phyloP scores from a whole-genome alignment of 2,888 invertebrate species.

The Arge pagana region DNA sequence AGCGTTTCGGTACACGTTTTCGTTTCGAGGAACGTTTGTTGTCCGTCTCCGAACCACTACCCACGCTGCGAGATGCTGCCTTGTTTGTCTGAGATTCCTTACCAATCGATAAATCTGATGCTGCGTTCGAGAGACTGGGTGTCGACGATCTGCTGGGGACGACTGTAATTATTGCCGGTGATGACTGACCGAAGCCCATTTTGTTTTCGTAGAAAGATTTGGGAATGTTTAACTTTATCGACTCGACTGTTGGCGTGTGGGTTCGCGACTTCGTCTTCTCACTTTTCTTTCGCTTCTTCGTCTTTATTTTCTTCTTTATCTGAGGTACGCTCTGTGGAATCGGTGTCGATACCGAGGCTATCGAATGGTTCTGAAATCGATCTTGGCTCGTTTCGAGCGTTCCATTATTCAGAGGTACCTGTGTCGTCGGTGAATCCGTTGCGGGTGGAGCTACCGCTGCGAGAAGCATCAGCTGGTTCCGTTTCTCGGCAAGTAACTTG shows the following conservation, averaged over 20 bases:
- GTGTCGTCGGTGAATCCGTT: constrained; percentile 27
- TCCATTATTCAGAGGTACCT: constrained; percentile 51
- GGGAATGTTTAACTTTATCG: constrained; percentile 68
- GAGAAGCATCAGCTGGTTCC: constrained; percentile 68
- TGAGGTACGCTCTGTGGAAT: constrained; percentile 45
- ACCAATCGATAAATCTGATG: constrained; percentile 18
- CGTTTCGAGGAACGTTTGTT: constrained; percentile 78
- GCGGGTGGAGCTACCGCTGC: constrained; percentile 66
- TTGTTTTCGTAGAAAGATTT: constrained; percentile 55
- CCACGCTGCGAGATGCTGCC: constrained; percentile 33
- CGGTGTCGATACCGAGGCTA: constrained; percentile 25
- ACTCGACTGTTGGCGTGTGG: constrained; percentile 56
- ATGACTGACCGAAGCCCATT: constrained; percentile 30
- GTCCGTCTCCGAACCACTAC: constrained; percentile 63
- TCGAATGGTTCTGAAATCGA: constrained; percentile 52
- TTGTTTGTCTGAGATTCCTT: constrained; percentile 21
- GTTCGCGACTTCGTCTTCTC: constrained; percentile 48
- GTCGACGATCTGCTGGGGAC: constrained; percentile 36
- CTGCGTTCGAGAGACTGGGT: constrained; percentile 33
- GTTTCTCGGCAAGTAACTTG: constrained; percentile 75
- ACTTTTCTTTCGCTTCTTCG: constrained; percentile 67
- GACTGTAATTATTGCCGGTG: constrained; percentile 32
- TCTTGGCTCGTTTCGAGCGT: constrained; percentile 51
- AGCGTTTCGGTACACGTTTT: constrained; percentile 80
- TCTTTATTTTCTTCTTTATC: constrained; percentile 61